These are phyloP conservation scores for Trachops cirrhosus DNA, from an alignment of 2,797 vertebrate species.

Conservation along the genomic window DNA sequence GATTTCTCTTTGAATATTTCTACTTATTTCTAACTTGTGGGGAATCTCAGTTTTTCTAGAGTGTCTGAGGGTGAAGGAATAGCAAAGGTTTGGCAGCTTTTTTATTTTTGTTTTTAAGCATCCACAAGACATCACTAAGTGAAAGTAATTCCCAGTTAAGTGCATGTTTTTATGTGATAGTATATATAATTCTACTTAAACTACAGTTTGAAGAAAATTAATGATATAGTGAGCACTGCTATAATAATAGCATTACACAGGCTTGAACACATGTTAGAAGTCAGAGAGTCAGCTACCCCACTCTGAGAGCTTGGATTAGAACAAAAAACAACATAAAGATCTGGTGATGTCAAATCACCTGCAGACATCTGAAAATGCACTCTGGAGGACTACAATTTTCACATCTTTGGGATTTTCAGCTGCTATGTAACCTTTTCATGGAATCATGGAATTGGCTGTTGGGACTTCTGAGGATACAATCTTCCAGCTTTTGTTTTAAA, in stretches of 20 bases:
- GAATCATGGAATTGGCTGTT: not conserved
- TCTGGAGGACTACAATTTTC: not conserved
- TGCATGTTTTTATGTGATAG: not conserved
- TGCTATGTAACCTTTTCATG: not conserved
- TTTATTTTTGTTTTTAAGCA: not conserved
- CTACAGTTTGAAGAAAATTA: not conserved
- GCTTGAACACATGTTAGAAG: not conserved
- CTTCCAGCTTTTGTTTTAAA: not conserved
- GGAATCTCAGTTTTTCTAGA: not conserved
- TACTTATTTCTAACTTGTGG: not conserved
- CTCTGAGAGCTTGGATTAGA: not conserved
- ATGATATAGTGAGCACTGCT: not conserved
- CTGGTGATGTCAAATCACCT: not conserved
- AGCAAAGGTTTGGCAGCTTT: not conserved
- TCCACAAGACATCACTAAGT: not conserved
- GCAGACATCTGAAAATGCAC: not conserved
- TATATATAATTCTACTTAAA: not conserved
- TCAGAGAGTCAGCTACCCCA: not conserved
- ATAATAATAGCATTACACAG: not conserved
- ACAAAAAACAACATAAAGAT: not conserved
- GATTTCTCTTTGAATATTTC: slow-evolving; percentile 31
- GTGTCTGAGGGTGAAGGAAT: not conserved
- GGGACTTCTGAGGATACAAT: not conserved
- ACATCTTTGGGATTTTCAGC: not conserved
- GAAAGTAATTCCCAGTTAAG: not conserved